Percentiles rank a stretch among this genome's conserved stretches.
Evolutionary conservation across 2,888 invertebrate species (phyloP).

Genomic region (Apocheima hispidaria): DNA sequence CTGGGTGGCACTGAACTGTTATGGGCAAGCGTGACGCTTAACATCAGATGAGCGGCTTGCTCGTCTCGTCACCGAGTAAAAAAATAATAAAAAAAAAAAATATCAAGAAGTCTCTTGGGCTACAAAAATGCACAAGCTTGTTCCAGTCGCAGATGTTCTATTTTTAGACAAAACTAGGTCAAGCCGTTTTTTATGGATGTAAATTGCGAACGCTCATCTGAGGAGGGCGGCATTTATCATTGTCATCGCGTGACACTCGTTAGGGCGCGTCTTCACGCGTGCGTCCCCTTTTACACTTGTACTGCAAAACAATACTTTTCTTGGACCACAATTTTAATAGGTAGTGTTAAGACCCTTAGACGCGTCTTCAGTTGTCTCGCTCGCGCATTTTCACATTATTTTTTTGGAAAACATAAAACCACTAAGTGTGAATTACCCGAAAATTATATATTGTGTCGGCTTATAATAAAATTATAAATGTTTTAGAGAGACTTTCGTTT

Average conservation of each 20-base stretch:
- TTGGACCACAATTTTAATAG: background rate
- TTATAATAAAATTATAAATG: no score
- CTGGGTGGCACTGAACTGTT: no score
- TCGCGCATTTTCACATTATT: no score
- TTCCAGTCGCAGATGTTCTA: constrained; percentile 6
- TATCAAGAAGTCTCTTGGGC: background rate
- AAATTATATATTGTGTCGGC: no score
- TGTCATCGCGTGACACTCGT: constrained; percentile 12
- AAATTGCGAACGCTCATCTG: constrained; percentile 19
- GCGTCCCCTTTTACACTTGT: background rate
- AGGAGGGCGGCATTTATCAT: constrained; percentile 23
- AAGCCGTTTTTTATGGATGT: constrained; percentile 19
- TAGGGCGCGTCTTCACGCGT: constrained; percentile 8
- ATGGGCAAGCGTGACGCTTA: no score
- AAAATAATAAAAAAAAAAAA: background rate
- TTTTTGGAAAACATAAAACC: no score
- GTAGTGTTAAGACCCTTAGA: no score
- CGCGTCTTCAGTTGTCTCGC: no score
- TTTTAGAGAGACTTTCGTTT: no score
- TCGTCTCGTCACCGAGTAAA: no score
- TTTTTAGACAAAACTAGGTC: constrained; percentile 18
- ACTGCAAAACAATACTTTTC: background rate
- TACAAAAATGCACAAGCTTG: constrained; percentile 8
- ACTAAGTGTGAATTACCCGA: no score
- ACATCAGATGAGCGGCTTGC: no score